Evolutionary conservation across 2,113 vertebrate genomes (phyloP).

Genomic region (Hepsetus odoe): DNA sequence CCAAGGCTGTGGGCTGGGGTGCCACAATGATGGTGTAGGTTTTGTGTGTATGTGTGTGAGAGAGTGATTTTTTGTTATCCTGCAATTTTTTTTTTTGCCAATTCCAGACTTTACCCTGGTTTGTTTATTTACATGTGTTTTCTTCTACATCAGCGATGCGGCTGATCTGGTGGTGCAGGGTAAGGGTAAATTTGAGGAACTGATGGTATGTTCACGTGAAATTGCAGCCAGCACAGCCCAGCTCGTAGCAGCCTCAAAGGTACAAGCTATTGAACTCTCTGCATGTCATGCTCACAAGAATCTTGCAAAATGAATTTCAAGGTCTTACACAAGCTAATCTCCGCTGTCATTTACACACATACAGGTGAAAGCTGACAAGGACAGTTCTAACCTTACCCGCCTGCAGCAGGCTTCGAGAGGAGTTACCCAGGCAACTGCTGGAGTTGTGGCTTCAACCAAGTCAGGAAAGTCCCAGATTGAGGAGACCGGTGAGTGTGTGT

Average conservation of each 20-base stretch:
- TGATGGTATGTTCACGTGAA: conserved; percentile 96
- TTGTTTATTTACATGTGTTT: background rate
- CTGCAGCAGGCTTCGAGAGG: conserved; percentile 88
- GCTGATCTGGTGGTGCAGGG: conserved; percentile 94
- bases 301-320: background rate
- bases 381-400: conserved; percentile 84
- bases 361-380: conserved; percentile 96
- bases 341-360: background rate
- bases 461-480: conserved; percentile 92
- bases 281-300: background rate
- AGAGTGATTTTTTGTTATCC: background rate
- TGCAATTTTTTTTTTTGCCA: background rate
- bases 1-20: conserved; percentile 97
- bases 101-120: too few relatives aligned
- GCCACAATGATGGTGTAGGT: conserved; percentile 97
- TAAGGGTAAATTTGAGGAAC: conserved; percentile 93
- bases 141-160: conserved; percentile 80
- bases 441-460: conserved; percentile 92
- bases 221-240: conserved; percentile 96
- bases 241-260: conserved; percentile 96
- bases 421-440: conserved; percentile 89
- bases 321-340: background rate
- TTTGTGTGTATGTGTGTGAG: background rate
- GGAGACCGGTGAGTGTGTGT: conserved; percentile 80
- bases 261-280: conserved; percentile 52